phyloP scores from a whole-genome alignment of 2,888 invertebrate species.

The Seira musarum region DNA sequence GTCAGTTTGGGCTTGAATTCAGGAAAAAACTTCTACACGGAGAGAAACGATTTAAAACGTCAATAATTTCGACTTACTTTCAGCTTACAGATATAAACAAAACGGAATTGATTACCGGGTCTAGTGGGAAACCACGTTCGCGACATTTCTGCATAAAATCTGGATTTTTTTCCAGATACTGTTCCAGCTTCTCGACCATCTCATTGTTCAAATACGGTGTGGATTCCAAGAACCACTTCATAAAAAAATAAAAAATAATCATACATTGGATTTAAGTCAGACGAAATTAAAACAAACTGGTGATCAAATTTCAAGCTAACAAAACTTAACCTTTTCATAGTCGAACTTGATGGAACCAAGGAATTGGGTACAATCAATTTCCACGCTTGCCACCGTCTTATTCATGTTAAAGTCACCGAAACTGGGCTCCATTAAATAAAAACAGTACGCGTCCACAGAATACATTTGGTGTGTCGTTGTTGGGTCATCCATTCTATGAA shows the following conservation, averaged over 20 bases:
- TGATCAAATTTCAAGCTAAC: too few relatives aligned
- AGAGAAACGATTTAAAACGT: not conserved
- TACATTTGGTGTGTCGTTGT: slow-evolving; percentile 76
- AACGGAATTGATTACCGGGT: slow-evolving; percentile 18
- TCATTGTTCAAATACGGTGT: slow-evolving; percentile 78
- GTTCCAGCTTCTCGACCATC: slow-evolving; percentile 21
- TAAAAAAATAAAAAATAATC: slow-evolving; percentile 22
- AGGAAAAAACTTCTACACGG: too few relatives aligned
- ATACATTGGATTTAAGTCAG: too few relatives aligned
- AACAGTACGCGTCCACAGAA: slow-evolving; percentile 78
- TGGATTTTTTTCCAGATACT: slow-evolving; percentile 48
- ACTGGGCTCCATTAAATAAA: slow-evolving; percentile 79
- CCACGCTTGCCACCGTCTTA: slow-evolving; percentile 71
- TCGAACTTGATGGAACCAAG: slow-evolving; percentile 72
- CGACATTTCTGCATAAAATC: slow-evolving; percentile 45
- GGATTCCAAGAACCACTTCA: slow-evolving; percentile 15
- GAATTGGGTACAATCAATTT: slow-evolving; percentile 76
- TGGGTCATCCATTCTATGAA: slow-evolving; percentile 74
- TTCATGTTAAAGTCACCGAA: slow-evolving; percentile 78
- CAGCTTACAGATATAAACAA: not conserved
- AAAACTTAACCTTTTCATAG: slow-evolving; percentile 82
- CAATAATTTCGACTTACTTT: slow-evolving; percentile 12
- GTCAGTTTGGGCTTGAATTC: slow-evolving; percentile 70
- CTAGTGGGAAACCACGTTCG: slow-evolving; percentile 8
- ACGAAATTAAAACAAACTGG: too few relatives aligned